These are phyloP conservation scores for Rapana venosa DNA, from an alignment of 2,888 invertebrate genomes.

Conservation along the genomic window DNA sequence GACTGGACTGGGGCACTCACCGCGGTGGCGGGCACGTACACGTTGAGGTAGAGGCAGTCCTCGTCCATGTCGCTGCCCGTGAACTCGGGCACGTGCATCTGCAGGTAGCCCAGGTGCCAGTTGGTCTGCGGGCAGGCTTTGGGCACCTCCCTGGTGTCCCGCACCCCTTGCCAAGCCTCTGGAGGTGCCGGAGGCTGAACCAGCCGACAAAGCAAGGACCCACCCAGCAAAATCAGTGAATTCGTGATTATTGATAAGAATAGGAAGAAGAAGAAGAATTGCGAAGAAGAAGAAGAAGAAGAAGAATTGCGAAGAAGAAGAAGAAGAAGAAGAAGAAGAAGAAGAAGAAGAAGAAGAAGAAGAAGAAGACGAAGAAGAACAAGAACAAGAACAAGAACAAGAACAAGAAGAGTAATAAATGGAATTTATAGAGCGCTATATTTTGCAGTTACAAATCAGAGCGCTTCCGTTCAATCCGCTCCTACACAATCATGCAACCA, in stretches of 20 bases:
- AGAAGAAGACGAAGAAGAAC: not conserved
- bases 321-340: not conserved
- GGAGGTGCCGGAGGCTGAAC: slow-evolving; percentile 52
- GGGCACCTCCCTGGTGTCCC: slow-evolving; percentile 43
- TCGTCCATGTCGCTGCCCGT: slow-evolving; percentile 47
- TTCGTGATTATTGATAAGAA: no score
- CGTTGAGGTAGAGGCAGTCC: slow-evolving; percentile 59
- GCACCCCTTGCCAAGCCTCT: slow-evolving; percentile 45
- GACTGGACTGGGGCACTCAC: no score
- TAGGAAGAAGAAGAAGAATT: no score
- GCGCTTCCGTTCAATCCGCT: no score
- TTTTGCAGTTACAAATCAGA: no score
- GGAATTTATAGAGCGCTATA: no score
- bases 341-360: not conserved
- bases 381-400: no score
- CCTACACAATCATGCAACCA: no score
- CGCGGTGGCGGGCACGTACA: slow-evolving; percentile 51
- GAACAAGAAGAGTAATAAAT: no score
- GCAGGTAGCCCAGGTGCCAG: slow-evolving; percentile 47
- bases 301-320: not conserved
- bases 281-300: no score
- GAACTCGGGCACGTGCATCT: slow-evolving; percentile 52
- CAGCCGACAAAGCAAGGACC: no score
- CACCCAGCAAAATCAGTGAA: not conserved
- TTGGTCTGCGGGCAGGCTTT: slow-evolving; percentile 56